phyloP scores from a whole-genome alignment of 2,888 invertebrate genomes.

The Hemaris fuciformis region DNA sequence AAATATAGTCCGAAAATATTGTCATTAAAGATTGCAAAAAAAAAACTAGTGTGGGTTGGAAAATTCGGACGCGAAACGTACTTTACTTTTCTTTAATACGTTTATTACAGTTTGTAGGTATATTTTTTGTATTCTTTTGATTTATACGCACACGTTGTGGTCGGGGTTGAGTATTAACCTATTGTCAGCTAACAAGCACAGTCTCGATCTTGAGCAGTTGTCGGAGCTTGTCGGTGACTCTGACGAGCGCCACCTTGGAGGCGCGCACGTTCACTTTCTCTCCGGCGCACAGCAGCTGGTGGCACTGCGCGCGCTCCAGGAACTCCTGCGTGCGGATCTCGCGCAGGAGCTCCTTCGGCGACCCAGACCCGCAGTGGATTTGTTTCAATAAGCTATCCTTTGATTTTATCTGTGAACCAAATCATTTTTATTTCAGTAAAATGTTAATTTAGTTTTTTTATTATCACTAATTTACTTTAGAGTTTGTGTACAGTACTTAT shows the following conservation, averaged over 20 bases:
- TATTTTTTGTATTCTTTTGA: neutral
- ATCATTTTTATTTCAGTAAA: neutral
- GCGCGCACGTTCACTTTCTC: slow-evolving; percentile 90
- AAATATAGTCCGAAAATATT: neutral
- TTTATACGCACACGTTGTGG: too few relatives aligned
- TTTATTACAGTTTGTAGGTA: neutral
- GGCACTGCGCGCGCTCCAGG: slow-evolving; percentile 89
- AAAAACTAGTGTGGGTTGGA: neutral
- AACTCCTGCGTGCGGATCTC: slow-evolving; percentile 91
- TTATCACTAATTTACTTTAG: neutral
- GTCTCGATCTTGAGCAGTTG: slow-evolving; percentile 91
- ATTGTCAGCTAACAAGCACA: slow-evolving; percentile 84
- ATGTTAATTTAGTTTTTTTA: neutral
- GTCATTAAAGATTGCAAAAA: neutral
- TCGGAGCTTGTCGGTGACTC: slow-evolving; percentile 91
- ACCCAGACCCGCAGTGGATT: slow-evolving; percentile 83
- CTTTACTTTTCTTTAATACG: neutral
- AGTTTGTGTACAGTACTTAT: too few relatives aligned
- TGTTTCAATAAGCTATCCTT: slow-evolving; percentile 90
- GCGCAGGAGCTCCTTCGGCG: slow-evolving; percentile 75
- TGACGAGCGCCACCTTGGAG: slow-evolving; percentile 90
- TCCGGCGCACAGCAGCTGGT: slow-evolving; percentile 88
- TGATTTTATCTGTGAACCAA: slow-evolving; percentile 86
- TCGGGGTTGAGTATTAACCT: slow-evolving; percentile 18
- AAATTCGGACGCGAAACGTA: neutral